Evolutionary conservation across 2,797 vertebrate species (phyloP).

Genomic region (Xenentodon cancila): DNA sequence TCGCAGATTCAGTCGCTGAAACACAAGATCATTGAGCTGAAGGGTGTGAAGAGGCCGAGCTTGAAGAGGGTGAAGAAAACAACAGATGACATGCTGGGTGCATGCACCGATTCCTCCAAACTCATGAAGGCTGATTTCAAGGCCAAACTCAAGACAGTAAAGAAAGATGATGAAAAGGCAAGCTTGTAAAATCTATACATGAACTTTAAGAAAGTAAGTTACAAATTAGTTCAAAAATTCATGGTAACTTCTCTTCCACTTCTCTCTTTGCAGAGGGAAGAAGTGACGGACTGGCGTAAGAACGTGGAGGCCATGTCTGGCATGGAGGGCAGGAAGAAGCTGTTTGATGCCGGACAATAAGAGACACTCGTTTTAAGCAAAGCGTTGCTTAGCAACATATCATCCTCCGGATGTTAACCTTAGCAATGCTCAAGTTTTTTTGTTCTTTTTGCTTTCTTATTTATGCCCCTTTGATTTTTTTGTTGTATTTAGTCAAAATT

Average conservation of each 20-base stretch:
- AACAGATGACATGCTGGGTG: conserved; percentile 81
- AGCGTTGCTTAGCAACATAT: conserved; percentile 1
- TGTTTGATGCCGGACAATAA: conserved; percentile 73
- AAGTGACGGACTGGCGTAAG: conserved; percentile 83
- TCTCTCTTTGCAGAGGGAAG: conserved; percentile 70
- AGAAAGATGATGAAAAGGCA: conserved; percentile 87
- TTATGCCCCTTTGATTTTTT: background rate
- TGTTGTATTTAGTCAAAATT: conserved; percentile 11
- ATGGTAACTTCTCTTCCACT: background rate
- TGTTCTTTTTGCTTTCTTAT: background rate
- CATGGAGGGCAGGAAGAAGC: conserved; percentile 84
- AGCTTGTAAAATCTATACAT: background rate
- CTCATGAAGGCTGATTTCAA: conserved; percentile 84
- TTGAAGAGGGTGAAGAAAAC: conserved; percentile 84
- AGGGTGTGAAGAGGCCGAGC: conserved; percentile 80
- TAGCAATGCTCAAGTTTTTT: background rate
- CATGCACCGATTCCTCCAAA: conserved; percentile 71
- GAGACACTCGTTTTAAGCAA: background rate
- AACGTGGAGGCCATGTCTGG: conserved; percentile 83
- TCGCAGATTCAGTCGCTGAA: conserved; percentile 70
- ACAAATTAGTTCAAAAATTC: background rate
- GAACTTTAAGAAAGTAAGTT: background rate
- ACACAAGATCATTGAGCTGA: conserved; percentile 78
- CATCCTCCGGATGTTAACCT: background rate
- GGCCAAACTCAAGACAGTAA: conserved; percentile 85